phyloP scores from a whole-genome alignment of 2,797 vertebrate species.

The Oophaga sylvatica region DNA sequence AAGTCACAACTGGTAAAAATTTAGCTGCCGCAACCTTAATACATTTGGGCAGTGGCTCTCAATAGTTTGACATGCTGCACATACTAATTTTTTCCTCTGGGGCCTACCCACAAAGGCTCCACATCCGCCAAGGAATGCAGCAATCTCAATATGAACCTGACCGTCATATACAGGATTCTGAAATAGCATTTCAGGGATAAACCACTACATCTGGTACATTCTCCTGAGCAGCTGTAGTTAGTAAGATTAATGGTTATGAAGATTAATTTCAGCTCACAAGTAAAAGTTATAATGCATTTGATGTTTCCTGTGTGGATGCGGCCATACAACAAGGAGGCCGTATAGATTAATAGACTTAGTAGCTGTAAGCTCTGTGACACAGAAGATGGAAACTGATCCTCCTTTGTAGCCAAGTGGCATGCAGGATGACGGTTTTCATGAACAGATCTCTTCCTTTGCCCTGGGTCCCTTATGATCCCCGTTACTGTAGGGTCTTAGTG shows the following conservation, averaged over 20 bases:
- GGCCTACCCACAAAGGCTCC: too few species aligned
- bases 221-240: background rate
- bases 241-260: background rate
- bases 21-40: too few species aligned
- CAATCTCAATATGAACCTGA: background rate
- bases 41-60: too few species aligned
- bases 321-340: background rate
- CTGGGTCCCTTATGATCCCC: background rate
- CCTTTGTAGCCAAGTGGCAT: background rate
- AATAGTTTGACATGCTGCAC: too few species aligned
- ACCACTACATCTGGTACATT: background rate
- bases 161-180: background rate
- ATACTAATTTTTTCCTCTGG: too few species aligned
- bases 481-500: background rate
- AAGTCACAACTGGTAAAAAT: too few species aligned
- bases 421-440: background rate
- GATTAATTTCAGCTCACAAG: background rate
- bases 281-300: slow-evolving; percentile 3
- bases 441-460: background rate
- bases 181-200: background rate
- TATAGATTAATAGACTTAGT: background rate
- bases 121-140: too few species aligned
- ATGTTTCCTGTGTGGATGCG: background rate
- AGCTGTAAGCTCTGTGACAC: background rate
- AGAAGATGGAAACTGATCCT: background rate